Evolutionary conservation across 1,140 invertebrate genomes (phyloP).

Genomic region (Phortica variegata): DNA sequence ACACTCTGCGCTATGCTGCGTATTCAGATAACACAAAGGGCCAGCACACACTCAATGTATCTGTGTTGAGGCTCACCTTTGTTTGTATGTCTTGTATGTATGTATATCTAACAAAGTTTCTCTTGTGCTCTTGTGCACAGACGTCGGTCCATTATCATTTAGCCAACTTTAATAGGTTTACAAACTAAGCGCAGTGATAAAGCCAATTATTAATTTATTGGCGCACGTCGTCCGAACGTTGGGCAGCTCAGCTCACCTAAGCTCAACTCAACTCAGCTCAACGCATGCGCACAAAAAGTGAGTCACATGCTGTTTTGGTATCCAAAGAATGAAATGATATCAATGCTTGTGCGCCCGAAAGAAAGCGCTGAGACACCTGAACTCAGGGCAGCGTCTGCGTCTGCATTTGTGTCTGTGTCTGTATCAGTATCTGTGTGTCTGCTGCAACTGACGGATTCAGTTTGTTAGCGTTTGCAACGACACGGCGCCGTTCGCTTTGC

Average conservation of each 20-base stretch:
- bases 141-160: not conserved
- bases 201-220: constrained; percentile 44
- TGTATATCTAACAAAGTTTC: too few species aligned
- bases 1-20: too few species aligned
- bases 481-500: too few species aligned
- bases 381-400: too few species aligned
- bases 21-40: too few species aligned
- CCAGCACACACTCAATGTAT: too few species aligned
- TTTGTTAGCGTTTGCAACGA: constrained; percentile 23
- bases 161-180: constrained; percentile 13
- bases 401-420: too few species aligned
- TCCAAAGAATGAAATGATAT: constrained; percentile 30
- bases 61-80: too few species aligned
- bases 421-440: too few species aligned
- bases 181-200: constrained; percentile 31
- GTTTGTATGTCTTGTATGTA: too few species aligned
- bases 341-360: constrained; percentile 11
- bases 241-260: constrained; percentile 17
- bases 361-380: constrained; percentile 24
- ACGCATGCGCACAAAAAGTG: constrained; percentile 4
- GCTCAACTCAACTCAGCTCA: constrained; percentile 31
- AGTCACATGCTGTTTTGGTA: not conserved
- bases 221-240: too few species aligned
- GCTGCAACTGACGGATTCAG: constrained; percentile 6
- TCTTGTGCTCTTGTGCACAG: too few species aligned